Conservation (phyloP, 1,140 invertebrate species). For the Drosophila kurseongensis region DNA sequence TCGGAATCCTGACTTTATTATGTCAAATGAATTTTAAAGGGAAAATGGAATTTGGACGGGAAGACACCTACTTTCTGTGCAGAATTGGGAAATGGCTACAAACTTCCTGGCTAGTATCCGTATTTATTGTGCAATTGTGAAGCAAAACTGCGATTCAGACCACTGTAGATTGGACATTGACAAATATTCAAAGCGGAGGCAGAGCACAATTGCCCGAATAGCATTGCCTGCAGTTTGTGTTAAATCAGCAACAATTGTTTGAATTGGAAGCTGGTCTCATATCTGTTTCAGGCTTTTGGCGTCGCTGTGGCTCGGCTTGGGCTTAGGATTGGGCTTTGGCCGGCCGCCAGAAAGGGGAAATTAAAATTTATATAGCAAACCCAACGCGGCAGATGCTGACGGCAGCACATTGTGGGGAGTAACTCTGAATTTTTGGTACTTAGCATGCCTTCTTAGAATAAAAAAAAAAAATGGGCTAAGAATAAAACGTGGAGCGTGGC, state of each 20-base stretch:
- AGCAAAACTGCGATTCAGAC: neutral
- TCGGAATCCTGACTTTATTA: too few species aligned
- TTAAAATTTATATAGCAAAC: conserved; percentile 76
- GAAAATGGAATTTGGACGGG: neutral
- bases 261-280: conserved; percentile 51
- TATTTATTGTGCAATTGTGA: neutral
- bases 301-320: conserved; percentile 27
- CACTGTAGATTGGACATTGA: conserved; percentile 48
- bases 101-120: neutral
- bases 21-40: neutral
- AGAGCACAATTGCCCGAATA: conserved; percentile 24
- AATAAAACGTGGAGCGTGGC: conserved; percentile 67
- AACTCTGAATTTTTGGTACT: conserved; percentile 56
- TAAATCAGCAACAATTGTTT: conserved; percentile 79
- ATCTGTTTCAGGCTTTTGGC: conserved; percentile 46
- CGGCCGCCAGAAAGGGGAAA: conserved; percentile 65
- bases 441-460: conserved; percentile 55
- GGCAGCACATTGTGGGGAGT: conserved; percentile 19
- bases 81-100: neutral
- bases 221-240: conserved; percentile 77
- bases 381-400: conserved; percentile 52
- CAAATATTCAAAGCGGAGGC: conserved; percentile 48
- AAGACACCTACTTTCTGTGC: neutral
- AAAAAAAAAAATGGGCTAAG: conserved; percentile 13
- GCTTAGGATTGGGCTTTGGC: conserved; percentile 43